phyloP scores from a whole-genome alignment of 2,888 invertebrate species.

The Ophioninae sp. region DNA sequence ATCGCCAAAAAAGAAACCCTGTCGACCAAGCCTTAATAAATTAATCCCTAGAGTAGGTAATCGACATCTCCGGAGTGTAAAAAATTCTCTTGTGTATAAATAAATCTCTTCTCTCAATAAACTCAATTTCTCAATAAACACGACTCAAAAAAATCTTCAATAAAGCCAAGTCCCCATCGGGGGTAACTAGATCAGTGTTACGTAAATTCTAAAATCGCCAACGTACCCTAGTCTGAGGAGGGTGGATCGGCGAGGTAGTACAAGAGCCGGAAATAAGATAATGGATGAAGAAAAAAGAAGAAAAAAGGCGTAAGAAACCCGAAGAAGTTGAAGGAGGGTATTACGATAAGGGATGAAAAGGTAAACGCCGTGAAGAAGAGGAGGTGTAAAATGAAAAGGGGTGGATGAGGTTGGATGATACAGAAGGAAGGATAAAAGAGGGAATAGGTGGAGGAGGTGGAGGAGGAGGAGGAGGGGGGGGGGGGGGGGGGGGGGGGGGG shows the following conservation, averaged over 20 bases:
- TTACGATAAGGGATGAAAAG: conserved; percentile 41
- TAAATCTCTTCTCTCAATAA: no score
- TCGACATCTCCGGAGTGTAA: no score
- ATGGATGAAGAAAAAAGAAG: conserved; percentile 20
- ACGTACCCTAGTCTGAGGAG: background rate
- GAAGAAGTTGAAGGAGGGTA: conserved; percentile 3
- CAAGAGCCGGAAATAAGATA: conserved; percentile 34
- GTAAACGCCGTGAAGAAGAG: conserved; percentile 39
- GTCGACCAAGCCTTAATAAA: no score
- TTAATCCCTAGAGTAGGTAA: no score
- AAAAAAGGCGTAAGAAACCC: conserved; percentile 17
- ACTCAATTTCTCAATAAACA: no score
- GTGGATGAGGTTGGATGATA: conserved; percentile 28
- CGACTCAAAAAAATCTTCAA: no score
- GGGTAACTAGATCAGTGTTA: background rate
- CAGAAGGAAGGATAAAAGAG: conserved; percentile 64
- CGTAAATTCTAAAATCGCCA: background rate
- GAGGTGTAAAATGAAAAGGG: conserved; percentile 47
- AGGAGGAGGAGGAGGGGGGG: conserved; percentile 53
- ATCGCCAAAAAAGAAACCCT: no score
- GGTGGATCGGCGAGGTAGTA: background rate
- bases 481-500: conserved; percentile 52
- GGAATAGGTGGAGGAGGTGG: no score
- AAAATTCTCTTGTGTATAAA: no score
- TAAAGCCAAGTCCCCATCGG: no score